phyloP scores from a whole-genome alignment of 2,797 vertebrate genomes.

The Notamacropus eugenii region DNA sequence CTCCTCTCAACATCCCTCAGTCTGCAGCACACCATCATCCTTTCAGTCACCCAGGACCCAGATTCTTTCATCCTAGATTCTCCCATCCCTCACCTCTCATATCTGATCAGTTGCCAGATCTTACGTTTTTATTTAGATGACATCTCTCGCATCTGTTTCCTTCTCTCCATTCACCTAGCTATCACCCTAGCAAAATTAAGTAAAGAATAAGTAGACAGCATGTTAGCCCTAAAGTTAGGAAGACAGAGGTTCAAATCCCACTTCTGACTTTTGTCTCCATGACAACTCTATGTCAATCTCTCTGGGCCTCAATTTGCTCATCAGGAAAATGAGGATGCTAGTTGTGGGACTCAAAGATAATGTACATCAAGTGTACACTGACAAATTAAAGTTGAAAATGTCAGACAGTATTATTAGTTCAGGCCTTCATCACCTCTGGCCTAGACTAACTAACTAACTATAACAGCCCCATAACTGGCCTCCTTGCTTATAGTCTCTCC shows the following conservation, averaged over 20 bases:
- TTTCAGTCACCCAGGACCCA: neutral
- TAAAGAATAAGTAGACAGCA: neutral
- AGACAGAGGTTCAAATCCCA: neutral
- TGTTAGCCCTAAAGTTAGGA: neutral
- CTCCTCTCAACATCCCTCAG: neutral
- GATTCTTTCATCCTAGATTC: neutral
- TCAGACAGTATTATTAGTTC: neutral
- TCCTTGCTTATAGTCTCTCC: neutral
- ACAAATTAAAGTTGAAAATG: neutral
- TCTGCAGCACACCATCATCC: neutral
- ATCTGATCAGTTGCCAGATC: neutral
- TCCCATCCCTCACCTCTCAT: neutral
- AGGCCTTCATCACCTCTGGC: neutral
- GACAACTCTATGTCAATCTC: neutral
- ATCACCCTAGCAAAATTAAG: neutral
- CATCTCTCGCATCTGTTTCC: neutral
- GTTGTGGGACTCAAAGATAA: neutral
- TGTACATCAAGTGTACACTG: neutral
- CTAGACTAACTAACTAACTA: neutral
- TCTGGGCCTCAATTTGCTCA: neutral
- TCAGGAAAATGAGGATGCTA: neutral
- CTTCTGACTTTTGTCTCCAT: neutral
- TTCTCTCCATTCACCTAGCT: neutral
- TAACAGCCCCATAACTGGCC: neutral
- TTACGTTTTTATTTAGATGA: neutral